Percentiles rank a stretch among this genome's conserved stretches.
Evolutionary conservation across 2,113 vertebrate species (phyloP).

Genomic region (Cyprinodon brontotheroides): DNA sequence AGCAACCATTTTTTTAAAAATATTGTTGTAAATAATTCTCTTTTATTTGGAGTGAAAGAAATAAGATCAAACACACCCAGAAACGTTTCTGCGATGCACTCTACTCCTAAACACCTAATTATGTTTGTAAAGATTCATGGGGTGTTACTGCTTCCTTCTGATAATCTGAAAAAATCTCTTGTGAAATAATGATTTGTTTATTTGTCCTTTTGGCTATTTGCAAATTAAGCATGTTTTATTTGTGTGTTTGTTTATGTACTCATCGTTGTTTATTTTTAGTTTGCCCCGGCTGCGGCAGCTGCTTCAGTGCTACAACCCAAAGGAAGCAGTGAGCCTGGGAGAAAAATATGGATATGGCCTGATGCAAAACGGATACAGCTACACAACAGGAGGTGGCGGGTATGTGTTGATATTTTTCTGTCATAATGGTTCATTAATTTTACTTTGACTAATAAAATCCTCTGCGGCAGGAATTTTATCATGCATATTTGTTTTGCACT

Average conservation of each 20-base stretch:
- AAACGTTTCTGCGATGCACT: too few relatives aligned
- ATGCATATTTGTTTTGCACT: neutral
- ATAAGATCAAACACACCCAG: too few relatives aligned
- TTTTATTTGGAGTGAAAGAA: too few relatives aligned
- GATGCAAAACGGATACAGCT: conserved; percentile 89
- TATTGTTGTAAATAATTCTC: too few relatives aligned
- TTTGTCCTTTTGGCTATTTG: neutral
- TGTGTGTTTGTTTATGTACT: neutral
- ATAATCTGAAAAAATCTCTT: neutral
- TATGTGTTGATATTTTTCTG: conserved; percentile 67
- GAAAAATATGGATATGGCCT: conserved; percentile 90
- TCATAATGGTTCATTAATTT: neutral
- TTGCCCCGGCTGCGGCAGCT: conserved; percentile 84
- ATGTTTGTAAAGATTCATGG: neutral
- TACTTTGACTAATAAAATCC: neutral
- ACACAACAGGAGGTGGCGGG: conserved; percentile 92
- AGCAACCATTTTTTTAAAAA: too few relatives aligned
- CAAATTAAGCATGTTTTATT: neutral
- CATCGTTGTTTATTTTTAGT: conserved; percentile 58
- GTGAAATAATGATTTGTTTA: neutral
- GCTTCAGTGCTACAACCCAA: conserved; percentile 87
- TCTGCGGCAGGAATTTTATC: neutral
- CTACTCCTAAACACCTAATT: too few relatives aligned
- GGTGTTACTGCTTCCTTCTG: neutral
- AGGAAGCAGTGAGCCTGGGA: conserved; percentile 85